phyloP scores from a whole-genome alignment of 92 coral and sea anemone genomes.

The Porites rus region DNA sequence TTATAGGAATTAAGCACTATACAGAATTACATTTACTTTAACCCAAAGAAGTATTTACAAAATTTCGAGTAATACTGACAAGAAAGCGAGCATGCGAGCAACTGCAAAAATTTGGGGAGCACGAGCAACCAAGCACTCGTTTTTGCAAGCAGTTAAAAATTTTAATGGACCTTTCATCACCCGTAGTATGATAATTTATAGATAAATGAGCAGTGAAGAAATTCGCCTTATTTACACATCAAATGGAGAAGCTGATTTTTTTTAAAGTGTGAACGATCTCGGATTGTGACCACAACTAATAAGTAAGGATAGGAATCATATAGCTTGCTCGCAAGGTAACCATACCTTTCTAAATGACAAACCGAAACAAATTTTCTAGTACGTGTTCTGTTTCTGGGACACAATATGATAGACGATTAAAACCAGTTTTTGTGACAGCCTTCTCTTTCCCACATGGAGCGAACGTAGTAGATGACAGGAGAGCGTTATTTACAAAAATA shows the following conservation, averaged over 20 bases:
- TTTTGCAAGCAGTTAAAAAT: no score
- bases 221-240: no score
- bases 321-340: background rate
- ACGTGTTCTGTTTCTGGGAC: slow-evolving; percentile 5
- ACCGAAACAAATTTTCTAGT: slow-evolving; percentile 2
- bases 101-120: no score
- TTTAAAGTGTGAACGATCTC: background rate
- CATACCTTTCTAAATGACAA: background rate
- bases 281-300: background rate
- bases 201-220: no score
- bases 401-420: background rate
- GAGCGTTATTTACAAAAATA: background rate
- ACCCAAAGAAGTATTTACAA: no score
- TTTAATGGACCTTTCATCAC: no score
- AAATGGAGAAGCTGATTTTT: background rate
- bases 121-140: no score
- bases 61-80: no score
- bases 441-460: background rate
- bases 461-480: background rate
- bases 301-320: slow-evolving; percentile 8
- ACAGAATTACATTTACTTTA: no score
- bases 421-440: slow-evolving; percentile 11
- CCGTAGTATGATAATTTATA: no score
- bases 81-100: no score
- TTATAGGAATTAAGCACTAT: no score